Conservation (phyloP, 2,113 vertebrate genomes). For the Onychostruthus taczanowskii region DNA sequence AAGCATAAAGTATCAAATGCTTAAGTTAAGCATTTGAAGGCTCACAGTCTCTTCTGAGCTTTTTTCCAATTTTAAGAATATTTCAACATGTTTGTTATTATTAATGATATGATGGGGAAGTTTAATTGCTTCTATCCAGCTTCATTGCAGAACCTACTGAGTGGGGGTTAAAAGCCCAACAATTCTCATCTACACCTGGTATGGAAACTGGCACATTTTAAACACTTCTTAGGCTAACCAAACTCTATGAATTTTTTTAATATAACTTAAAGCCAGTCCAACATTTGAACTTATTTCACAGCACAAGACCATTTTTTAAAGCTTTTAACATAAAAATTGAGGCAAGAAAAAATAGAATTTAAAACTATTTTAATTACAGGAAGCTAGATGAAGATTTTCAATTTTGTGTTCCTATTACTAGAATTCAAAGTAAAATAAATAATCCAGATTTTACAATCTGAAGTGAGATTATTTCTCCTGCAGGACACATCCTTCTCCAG, state of each 20-base stretch:
- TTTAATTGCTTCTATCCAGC: not conserved
- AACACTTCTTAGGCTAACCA: not conserved
- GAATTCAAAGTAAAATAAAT: not conserved
- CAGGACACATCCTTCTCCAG: not conserved
- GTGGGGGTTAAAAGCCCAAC: not conserved
- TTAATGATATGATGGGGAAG: not conserved
- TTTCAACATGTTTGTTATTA: not conserved
- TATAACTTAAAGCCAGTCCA: not conserved
- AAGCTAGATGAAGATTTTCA: not conserved
- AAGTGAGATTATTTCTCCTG: not conserved
- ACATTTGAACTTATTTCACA: not conserved
- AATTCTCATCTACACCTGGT: not conserved
- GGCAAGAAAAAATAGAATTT: not conserved
- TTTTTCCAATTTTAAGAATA: not conserved
- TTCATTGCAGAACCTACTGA: not conserved
- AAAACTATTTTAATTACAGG: not conserved
- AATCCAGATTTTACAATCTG: not conserved
- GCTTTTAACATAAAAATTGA: not conserved
- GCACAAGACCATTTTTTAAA: not conserved
- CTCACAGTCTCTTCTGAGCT: not conserved
- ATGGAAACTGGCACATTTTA: not conserved
- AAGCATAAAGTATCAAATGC: not conserved
- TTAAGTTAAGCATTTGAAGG: not conserved
- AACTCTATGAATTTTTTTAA: not conserved
- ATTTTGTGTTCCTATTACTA: not conserved